Base-by-base conservation (phyloP, 2,797 vertebrate species). In the Amazonetta brasiliensis region DNA sequence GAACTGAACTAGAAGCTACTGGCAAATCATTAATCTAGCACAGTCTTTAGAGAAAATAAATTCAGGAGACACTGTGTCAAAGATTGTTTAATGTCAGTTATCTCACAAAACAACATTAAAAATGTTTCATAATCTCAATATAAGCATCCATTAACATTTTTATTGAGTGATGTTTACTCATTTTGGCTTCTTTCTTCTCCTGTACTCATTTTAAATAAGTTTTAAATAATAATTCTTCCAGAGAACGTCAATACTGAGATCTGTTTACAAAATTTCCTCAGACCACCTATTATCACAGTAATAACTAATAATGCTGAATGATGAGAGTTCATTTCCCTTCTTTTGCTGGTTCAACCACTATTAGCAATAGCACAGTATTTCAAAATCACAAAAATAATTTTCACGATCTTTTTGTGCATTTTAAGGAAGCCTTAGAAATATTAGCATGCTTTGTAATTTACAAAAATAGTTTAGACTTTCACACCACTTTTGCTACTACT, bases 11-110 rank as follows among this genome's bases (percentile, higher is more conserved):
- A 78, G 43, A 80, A 86, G 66, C 89, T 90, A 58, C 80, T 87
- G 26, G 39, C 10, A 73, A 92, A 82, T 52, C 91, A 93, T 16
- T 48, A 23, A 86, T 78, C 82, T 88, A 25, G 69, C 28, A 73
- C 15, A 84, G 44, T 7, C 23, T 59, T 88, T 75, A 30, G 22
- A 71, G 48, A 67, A 91, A 94, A 96, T 11, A 87, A 92, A 87
- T 74, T 60, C 80, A 91, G 87, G 94, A 97, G 83, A 82, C 85
- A 28, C n/a, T 1, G 5, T 87, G 39, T 76, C 48, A 96, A 94
- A 96, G 52, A 84, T 6, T 5, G 6, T 97, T 97, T 97, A 97
- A 96, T 97, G 56, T 9, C 71, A 58, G 44, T 21, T 23, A 58
- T 84, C 28, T 88, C 94, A 92, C 74, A 95, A 95, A 93, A 87